These are phyloP conservation scores for Chroicocephalus ridibundus DNA, from an alignment of 2,113 vertebrate species.

Conservation along the genomic window DNA sequence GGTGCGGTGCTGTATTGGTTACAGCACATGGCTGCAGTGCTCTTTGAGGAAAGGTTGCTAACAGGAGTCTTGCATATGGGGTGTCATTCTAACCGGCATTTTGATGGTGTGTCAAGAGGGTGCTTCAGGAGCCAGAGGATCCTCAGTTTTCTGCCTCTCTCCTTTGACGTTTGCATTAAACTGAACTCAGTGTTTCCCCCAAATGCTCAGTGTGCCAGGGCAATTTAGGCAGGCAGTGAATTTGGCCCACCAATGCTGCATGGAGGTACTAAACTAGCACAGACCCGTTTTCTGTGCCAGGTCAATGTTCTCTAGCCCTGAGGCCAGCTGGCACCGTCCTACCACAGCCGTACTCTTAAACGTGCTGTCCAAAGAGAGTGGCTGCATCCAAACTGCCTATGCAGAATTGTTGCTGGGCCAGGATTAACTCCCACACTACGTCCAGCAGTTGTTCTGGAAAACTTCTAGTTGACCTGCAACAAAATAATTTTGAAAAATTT, in stretches of 20 bases:
- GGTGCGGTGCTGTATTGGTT: neutral
- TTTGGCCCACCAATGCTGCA: neutral
- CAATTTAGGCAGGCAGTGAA: neutral
- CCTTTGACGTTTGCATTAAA: neutral
- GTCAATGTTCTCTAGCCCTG: neutral
- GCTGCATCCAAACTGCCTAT: neutral
- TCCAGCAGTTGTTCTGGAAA: slow-evolving; percentile 11
- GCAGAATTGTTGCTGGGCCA: neutral
- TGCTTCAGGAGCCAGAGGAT: neutral
- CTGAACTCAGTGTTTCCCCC: neutral
- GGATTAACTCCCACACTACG: neutral
- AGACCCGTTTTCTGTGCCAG: neutral
- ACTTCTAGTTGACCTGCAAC: neutral
- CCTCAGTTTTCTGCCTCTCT: neutral
- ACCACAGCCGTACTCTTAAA: neutral
- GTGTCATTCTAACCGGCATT: neutral
- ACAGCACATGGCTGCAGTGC: neutral
- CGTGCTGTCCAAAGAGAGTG: neutral
- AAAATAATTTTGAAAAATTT: neutral
- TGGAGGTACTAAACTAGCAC: neutral
- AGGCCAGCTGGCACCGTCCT: neutral
- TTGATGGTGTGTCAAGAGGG: neutral
- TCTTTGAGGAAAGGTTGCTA: neutral
- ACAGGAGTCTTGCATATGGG: neutral
- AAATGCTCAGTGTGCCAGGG: neutral